Percentiles rank a stretch among this genome's conserved stretches.
These are phyloP conservation scores for Aradophagus sp. DNA, from an alignment of 1,140 invertebrate genomes.

Conservation along the genomic window DNA sequence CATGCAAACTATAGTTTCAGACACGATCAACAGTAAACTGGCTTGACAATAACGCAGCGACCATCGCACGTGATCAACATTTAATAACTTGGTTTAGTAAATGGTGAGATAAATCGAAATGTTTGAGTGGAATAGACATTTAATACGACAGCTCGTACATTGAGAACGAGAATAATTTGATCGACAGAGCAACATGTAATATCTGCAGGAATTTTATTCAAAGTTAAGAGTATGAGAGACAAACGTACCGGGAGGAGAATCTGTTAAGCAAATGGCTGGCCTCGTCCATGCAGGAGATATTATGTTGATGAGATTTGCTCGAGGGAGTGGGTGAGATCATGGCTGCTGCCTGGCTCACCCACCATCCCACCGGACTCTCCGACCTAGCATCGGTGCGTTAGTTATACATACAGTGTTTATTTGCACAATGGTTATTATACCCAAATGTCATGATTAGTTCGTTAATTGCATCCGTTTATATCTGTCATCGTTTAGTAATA, in stretches of 20 bases:
- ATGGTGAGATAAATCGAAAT: too few species aligned
- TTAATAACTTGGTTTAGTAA: too few species aligned
- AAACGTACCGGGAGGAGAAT: constrained; percentile 69
- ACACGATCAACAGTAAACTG: too few species aligned
- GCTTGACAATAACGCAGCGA: too few species aligned
- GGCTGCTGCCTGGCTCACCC: constrained; percentile 73
- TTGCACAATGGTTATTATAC: constrained; percentile 19
- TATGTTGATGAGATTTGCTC: constrained; percentile 68
- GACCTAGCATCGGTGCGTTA: constrained; percentile 70
- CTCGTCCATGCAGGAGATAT: constrained; percentile 72
- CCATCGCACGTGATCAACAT: too few species aligned
- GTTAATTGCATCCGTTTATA: too few species aligned
- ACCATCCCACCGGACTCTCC: constrained; percentile 73
- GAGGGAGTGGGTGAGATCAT: constrained; percentile 73
- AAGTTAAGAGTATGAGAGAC: constrained; percentile 27
- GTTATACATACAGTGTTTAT: constrained; percentile 62
- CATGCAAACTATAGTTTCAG: too few species aligned
- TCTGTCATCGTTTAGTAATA: too few species aligned
- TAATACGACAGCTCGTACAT: too few species aligned
- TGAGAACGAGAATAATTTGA: not conserved
- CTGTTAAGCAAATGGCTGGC: constrained; percentile 73
- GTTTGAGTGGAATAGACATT: too few species aligned
- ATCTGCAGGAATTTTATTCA: not conserved
- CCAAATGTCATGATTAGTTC: too few species aligned
- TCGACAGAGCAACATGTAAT: too few species aligned